Evolutionary conservation across 2,888 invertebrate genomes (phyloP), one percentile per base, ranked within the genome.

Genomic region (Dinocampus coccinellae): DNA sequence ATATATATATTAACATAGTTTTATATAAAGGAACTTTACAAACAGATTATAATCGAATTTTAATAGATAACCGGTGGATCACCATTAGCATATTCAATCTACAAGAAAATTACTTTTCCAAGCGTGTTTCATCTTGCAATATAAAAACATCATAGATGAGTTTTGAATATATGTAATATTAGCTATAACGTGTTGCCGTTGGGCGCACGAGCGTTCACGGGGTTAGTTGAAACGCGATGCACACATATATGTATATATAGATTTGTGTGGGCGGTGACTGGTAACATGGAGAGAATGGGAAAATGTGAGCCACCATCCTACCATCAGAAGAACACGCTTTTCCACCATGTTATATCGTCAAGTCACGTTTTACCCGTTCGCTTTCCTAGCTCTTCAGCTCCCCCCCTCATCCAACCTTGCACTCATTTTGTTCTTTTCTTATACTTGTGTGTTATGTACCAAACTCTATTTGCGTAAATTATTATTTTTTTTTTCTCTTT

Each of bases 31-130:
- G 29, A 29, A 34, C 68, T 67, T 75, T 74, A 75, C 71, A 74
- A 77, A 79, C 78, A 73, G 77, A 47, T 75, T 77, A 70, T 77
- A 76, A 81, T 81, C 76, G 77, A 79, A 80, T 82, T 82, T 81
- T 80, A 79, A 81, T 81, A 75, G 76, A 75, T 72, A 62, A 66
- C 76, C 66, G 64, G 62, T 22, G 47, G 36, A 60, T 55, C 63
- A 39, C 34, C 58, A 80, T 81, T 80, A 80, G 78, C 81, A 80
- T 82, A 81, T 80, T 81, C 78, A 81, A 78, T 80, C 77, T 76
- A 73, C 69, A 72, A 74, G 76, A 75, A 78, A 81, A 81, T 80
- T 79, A 80, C 78, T 80, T 78, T 75, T 22, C 52, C 70, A 75
- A 79, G 74, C 73, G 77, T 78, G 77, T 77, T 78, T 75, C 75